A percentile compares a stretch with the other conserved stretches of the same genome.
Conservation (phyloP, 2,888 invertebrate genomes). For the Chesias legatella region DNA sequence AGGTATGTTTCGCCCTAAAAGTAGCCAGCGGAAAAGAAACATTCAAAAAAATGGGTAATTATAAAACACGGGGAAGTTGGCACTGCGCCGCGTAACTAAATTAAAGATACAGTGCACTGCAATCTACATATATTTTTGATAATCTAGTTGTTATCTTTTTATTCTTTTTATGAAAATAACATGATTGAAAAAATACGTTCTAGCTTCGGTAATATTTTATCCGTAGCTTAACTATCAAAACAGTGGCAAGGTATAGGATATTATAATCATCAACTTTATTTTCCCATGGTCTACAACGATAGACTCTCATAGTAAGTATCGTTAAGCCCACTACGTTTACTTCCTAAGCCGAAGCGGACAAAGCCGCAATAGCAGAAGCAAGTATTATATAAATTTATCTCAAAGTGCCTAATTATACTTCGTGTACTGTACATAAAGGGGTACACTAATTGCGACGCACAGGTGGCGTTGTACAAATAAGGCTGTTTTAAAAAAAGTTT, state of each 20-base stretch:
- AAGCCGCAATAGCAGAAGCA: too few relatives aligned
- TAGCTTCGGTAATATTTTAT: too few relatives aligned
- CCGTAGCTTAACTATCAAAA: too few relatives aligned
- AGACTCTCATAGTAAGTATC: too few relatives aligned
- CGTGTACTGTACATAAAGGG: conserved; percentile 10
- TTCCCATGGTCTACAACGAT: too few relatives aligned
- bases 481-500: conserved; percentile 11
- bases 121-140: not conserved
- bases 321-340: too few relatives aligned
- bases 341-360: too few relatives aligned
- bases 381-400: too few relatives aligned
- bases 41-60: not conserved
- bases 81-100: conserved; percentile 4
- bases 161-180: too few relatives aligned
- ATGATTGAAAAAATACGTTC: too few relatives aligned
- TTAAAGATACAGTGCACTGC: conserved; percentile 6
- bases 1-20: not conserved
- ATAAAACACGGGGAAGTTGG: conserved; percentile 4
- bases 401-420: not conserved
- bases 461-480: conserved; percentile 22
- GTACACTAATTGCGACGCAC: conserved; percentile 17
- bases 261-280: too few relatives aligned
- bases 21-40: not conserved
- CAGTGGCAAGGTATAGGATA: too few relatives aligned
- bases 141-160: conserved; percentile 1